Conservation (phyloP, 2,888 invertebrate genomes). For the Eupithecia inturbata region DNA sequence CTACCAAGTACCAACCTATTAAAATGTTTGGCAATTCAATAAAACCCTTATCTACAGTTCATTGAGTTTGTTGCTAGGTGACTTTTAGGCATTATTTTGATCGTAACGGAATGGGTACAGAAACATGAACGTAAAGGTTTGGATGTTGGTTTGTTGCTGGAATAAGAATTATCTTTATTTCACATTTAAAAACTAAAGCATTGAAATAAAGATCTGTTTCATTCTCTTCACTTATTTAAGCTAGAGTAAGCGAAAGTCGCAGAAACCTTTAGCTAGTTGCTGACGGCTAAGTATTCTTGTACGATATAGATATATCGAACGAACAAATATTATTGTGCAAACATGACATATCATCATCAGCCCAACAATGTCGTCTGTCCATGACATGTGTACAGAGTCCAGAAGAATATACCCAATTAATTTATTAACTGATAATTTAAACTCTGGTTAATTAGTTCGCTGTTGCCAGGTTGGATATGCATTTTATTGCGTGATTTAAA, state of each 20-base stretch:
- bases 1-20: conserved; percentile 41
- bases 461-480: conserved; percentile 6
- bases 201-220: not conserved
- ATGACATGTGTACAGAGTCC: not conserved
- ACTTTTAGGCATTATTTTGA: not conserved
- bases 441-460: not conserved
- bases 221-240: not conserved
- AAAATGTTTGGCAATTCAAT: conserved; percentile 9
- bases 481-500: no score
- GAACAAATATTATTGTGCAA: not conserved
- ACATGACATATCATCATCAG: not conserved
- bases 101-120: not conserved
- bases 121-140: not conserved
- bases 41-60: not conserved
- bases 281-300: not conserved
- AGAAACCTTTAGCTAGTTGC: not conserved
- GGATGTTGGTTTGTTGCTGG: not conserved
- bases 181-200: not conserved
- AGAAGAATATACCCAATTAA: not conserved
- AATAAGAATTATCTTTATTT: not conserved
- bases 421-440: not conserved
- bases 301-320: not conserved
- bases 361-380: no score
- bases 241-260: not conserved
- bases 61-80: not conserved